These are phyloP conservation scores for Sebastes hubbsi DNA, from an alignment of 2,797 vertebrate genomes.

Conservation along the genomic window DNA sequence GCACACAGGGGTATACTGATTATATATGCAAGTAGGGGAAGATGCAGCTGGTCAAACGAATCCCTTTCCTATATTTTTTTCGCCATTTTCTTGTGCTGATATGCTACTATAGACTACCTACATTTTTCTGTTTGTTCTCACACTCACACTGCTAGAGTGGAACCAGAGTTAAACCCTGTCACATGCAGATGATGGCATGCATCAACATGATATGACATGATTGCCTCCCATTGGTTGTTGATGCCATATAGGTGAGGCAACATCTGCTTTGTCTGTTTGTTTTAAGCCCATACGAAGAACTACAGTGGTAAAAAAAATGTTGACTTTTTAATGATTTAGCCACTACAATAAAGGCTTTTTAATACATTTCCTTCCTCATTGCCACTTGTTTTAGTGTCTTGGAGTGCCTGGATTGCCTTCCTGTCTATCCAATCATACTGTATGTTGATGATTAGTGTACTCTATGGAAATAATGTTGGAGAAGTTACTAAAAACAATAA, in stretches of 20 bases:
- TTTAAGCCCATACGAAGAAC: too few species aligned
- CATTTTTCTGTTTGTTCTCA: not conserved
- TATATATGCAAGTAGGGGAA: not conserved
- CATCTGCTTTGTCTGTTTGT: too few species aligned
- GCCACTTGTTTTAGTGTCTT: too few species aligned
- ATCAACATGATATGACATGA: too few species aligned
- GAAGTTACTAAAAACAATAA: not conserved
- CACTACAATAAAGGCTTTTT: too few species aligned
- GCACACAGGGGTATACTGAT: not conserved
- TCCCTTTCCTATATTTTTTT: not conserved
- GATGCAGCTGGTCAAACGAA: not conserved
- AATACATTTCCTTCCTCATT: too few species aligned
- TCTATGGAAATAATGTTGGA: not conserved
- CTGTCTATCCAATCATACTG: too few species aligned
- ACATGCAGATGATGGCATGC: not conserved
- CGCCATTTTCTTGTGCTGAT: not conserved
- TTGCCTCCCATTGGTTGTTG: too few species aligned
- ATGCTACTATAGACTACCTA: not conserved
- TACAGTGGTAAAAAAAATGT: too few species aligned
- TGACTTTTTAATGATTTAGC: too few species aligned
- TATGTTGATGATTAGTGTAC: not conserved
- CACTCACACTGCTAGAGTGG: not conserved
- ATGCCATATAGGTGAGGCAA: too few species aligned
- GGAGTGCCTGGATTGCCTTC: too few species aligned
- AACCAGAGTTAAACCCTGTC: not conserved